Base-by-base conservation (phyloP, 64 coral and sea anemone species). In the Cladopsammia gracilis region DNA sequence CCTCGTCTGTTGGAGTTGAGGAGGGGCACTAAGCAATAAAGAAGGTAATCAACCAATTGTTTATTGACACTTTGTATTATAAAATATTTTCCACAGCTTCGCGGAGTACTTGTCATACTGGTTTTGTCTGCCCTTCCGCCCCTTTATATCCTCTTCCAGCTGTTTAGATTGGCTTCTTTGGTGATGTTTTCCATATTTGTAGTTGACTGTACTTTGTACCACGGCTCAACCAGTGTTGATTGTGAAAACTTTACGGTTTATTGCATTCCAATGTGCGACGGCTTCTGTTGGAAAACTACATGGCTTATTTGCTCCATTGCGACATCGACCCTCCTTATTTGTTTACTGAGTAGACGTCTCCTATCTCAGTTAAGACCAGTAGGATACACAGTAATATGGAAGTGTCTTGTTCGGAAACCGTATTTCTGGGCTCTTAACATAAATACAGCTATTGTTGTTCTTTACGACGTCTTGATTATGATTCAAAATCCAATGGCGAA, bases 401-500 rank as follows among this genome's bases (percentile, higher is more conserved):
- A 19, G 13, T 82, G 77, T 16, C 52, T 96, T 4, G 1, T 92
- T 1, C 24, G 44, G 25, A 96, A 76, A 48, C 94, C 89, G 45
- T 89, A 88, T 71, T 96, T 96, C 64, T 96, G 94, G 94, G 88
- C 89, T 61, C 65, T 92, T 19, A 88, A 81, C 83, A 77, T 76
- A 11, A 80, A 66, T 26, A 44, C 80, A 42, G 26, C 14, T 53
- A 19, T 92, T 49, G 76, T 89, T 6, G 72, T 96, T 9, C 15
- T 88, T 34, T 96, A 96, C 67, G 70, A 96, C 25, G 59, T 67
- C 4, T 48, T 96, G n/a, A 95, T 96, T 42, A 81, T 81, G 22
- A 12, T 8, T 22, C 44, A 75, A 3, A 92, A 92, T 14, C 15
- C 47, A 59, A 14, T 48, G 2, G 57, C 78, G 18, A 83, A 50